Conservation (phyloP, 1,140 invertebrate species). For the Pseudomyrmex concolor region DNA sequence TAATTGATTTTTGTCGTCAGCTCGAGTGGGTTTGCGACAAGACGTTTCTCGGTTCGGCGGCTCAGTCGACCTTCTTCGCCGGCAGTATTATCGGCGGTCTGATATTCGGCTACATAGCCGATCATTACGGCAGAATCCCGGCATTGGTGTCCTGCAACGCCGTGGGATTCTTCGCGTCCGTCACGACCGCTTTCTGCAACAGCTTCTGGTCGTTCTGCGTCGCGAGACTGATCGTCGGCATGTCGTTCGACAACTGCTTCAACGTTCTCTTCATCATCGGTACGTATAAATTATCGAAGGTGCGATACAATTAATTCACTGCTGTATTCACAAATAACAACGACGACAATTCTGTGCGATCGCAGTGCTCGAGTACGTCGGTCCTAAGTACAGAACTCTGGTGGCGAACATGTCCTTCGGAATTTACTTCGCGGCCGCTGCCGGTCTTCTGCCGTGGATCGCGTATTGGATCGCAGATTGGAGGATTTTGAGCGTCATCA, state of each 20-base stretch:
- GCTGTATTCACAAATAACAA: not conserved
- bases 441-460: slow-evolving; percentile 92
- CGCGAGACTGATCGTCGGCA: slow-evolving; percentile 92
- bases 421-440: slow-evolving; percentile 93
- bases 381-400: slow-evolving; percentile 93
- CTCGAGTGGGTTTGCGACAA: slow-evolving; percentile 94
- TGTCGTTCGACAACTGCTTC: slow-evolving; percentile 95
- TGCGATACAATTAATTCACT: not conserved
- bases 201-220: slow-evolving; percentile 91
- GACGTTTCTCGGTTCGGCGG: slow-evolving; percentile 89
- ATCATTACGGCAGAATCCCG: slow-evolving; percentile 85
- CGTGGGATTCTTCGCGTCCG: slow-evolving; percentile 91
- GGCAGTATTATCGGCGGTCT: slow-evolving; percentile 85
- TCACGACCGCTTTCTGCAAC: slow-evolving; percentile 90
- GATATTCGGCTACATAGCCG: slow-evolving; percentile 85
- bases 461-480: slow-evolving; percentile 91
- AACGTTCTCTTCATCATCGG: slow-evolving; percentile 96
- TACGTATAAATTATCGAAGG: slow-evolving; percentile 84
- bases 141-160: slow-evolving; percentile 89
- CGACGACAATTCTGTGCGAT: slow-evolving; percentile 15
- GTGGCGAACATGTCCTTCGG: slow-evolving; percentile 96
- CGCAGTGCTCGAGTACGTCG: slow-evolving; percentile 93
- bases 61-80: slow-evolving; percentile 89
- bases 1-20: slow-evolving; percentile 79
- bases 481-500: slow-evolving; percentile 90